Base-by-base conservation (phyloP, 1,140 invertebrate genomes). In the Linepithema humile region DNA sequence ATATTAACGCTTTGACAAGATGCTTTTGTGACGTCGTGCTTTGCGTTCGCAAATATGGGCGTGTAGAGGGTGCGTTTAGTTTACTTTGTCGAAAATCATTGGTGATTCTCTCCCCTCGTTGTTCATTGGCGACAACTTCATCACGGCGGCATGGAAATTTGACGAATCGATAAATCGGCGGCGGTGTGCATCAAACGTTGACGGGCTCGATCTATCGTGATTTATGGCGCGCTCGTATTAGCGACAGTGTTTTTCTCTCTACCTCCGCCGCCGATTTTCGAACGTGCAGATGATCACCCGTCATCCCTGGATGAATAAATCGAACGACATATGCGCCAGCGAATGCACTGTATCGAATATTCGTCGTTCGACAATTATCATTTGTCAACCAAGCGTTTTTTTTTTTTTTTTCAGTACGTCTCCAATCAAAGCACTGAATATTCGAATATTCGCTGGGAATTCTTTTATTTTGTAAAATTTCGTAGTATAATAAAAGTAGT, bases 61-160 rank as follows among this genome's bases (percentile, higher is more conserved):
- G 35, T 40, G 7, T 35, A 15, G 10, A 26, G 0, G 29, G 3
- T 29, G 32, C 45, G 60, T 40, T 50, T 45, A 23, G 20, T 75
- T 62, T 75, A 64, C 29, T 15, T 17, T 64, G 59, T 77, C 59
- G 26, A 50, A 75, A 50, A 45, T 45, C 45, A 82, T 55, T 32
- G n/a, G 0, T n/a, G 15, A 17, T 20, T 50, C 32, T 32, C 40
- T 17, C 57, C 48, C 57, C 17, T 32, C 2, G 12, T 4, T 40
- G 50, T 48, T 40, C 29, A 75, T 75, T 40, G 20, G 38, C 50
- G 55, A 88, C 84, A 43, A 83, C 84, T 89, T 89, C 84, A 90
- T 90, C 83, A 84, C n/a, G 72, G 43, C n/a, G 50, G 55, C 77
- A 80, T 84, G 77, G 82, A 88, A 65, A 89, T 88, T 83, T 55